A percentile compares a stretch with the other conserved stretches of the same genome.
Conservation (phyloP, 2,797 vertebrate species). For the Eulemur rubriventer region DNA sequence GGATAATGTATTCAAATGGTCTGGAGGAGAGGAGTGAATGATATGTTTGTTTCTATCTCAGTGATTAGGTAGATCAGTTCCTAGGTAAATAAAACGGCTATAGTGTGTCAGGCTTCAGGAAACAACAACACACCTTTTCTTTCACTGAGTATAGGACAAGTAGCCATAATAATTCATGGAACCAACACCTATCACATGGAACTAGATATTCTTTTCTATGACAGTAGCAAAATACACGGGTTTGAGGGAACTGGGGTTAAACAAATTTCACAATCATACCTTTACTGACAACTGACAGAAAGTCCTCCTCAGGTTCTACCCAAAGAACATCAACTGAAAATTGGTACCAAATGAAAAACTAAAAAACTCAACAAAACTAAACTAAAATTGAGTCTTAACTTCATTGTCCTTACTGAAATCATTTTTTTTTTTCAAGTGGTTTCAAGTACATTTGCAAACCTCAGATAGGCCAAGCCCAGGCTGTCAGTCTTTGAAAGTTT, state of each 20-base stretch:
- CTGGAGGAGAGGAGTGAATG: conserved; percentile 5
- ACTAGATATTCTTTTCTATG: not conserved
- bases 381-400: conserved; percentile 24
- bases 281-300: not conserved
- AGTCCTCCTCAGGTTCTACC: not conserved
- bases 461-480: conserved; percentile 4
- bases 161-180: not conserved
- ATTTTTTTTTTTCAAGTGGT: conserved; percentile 37
- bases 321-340: not conserved
- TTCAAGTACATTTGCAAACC: conserved; percentile 29
- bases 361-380: not conserved
- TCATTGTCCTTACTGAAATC: conserved; percentile 15
- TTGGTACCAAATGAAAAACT: not conserved
- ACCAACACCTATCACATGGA: not conserved
- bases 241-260: not conserved
- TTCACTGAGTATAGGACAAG: not conserved
- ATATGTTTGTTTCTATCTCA: conserved; percentile 33
- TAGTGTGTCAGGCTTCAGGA: not conserved
- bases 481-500: conserved; percentile 52
- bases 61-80: conserved; percentile 51
- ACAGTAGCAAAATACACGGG: not conserved
- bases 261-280: not conserved
- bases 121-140: not conserved
- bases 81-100: conserved; percentile 16
- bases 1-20: conserved; percentile 58